These are phyloP conservation scores for Hippocampus abdominalis DNA, from an alignment of 2,113 vertebrate species.

Conservation along the genomic window DNA sequence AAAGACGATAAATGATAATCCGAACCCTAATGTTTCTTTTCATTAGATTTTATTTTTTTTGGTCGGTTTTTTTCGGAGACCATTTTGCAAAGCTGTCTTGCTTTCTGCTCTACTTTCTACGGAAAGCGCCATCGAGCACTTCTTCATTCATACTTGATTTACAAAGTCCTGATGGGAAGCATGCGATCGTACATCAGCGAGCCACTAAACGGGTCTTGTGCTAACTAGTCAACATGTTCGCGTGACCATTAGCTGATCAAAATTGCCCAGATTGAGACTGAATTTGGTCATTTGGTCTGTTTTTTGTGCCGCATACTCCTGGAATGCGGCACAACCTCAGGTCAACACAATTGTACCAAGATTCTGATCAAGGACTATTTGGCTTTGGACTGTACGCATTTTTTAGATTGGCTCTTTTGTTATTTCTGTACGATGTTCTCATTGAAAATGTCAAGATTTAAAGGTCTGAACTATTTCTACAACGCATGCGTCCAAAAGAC, in stretches of 20 bases:
- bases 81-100: not conserved
- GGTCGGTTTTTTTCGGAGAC: not conserved
- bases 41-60: not conserved
- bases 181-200: not conserved
- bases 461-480: not conserved
- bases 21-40: not conserved
- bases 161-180: not conserved
- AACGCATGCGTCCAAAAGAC: not conserved
- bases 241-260: not conserved
- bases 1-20: not conserved
- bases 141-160: not conserved
- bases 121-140: not conserved
- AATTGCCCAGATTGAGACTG: not conserved
- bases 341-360: not conserved
- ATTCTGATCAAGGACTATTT: not conserved
- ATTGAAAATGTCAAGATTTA: not conserved
- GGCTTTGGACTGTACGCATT: not conserved
- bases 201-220: not conserved
- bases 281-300: not conserved
- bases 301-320: too few species aligned
- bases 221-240: not conserved
- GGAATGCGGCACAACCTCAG: not conserved
- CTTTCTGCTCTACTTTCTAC: slow-evolving; percentile 5
- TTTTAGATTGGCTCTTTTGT: not conserved
- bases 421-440: not conserved